Conservation (phyloP, 2,113 vertebrate genomes). For the Lycaon pictus region DNA sequence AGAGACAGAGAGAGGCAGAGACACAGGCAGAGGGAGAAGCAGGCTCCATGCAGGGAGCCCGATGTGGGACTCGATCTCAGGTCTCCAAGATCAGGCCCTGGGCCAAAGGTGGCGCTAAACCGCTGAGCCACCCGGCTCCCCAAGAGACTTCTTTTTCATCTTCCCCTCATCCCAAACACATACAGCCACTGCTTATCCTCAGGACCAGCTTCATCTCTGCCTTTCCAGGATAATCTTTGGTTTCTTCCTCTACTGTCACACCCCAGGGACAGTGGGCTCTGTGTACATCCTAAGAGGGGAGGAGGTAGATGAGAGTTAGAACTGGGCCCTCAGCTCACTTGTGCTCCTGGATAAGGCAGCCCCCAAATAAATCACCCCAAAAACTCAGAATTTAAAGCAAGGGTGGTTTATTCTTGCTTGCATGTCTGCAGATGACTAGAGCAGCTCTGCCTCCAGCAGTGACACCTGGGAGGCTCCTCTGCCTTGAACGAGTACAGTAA, state of each 20-base stretch:
- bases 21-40: too few relatives aligned
- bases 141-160: not conserved
- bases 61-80: too few relatives aligned
- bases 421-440: not conserved
- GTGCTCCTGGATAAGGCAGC: not conserved
- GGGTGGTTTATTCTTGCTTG: not conserved
- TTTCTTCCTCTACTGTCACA: not conserved
- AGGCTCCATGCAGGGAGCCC: too few relatives aligned
- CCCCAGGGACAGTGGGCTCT: not conserved
- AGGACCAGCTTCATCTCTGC: not conserved
- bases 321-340: not conserved
- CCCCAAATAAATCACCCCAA: not conserved
- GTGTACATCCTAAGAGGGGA: not conserved
- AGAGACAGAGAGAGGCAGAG: too few relatives aligned
- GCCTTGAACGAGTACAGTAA: not conserved
- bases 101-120: too few relatives aligned
- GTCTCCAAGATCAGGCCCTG: too few relatives aligned
- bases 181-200: not conserved
- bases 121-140: too few relatives aligned
- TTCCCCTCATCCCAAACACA: not conserved
- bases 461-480: not conserved
- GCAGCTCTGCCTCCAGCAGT: not conserved
- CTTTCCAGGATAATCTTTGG: not conserved
- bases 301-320: not conserved
- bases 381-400: not conserved